Evolutionary conservation across 2,113 vertebrate species (phyloP).

Genomic region (Lepidiolamprologus cunningtoni): DNA sequence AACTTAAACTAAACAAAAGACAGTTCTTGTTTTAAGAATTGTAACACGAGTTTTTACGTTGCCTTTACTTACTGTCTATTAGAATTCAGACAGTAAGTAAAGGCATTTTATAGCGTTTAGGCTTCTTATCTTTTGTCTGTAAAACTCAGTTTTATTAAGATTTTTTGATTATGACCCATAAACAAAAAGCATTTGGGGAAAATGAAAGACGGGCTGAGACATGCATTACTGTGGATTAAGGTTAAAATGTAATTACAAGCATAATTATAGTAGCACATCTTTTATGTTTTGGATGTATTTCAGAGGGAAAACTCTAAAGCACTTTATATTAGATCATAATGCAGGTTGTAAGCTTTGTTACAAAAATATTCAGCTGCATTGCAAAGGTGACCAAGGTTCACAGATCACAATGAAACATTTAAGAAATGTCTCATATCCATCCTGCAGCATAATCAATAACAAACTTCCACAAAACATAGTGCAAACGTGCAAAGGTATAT

Average conservation of each 20-base stretch:
- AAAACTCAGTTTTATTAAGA: neutral
- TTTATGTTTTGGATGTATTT: neutral
- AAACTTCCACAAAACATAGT: neutral
- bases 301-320: neutral
- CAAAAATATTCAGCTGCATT: neutral
- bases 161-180: neutral
- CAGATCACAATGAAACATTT: neutral
- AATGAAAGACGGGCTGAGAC: neutral
- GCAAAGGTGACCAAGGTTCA: neutral
- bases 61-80: neutral
- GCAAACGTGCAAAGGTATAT: neutral
- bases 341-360: neutral
- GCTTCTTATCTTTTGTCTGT: neutral
- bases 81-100: too few species aligned
- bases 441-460: neutral
- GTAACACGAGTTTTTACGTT: fast-evolving
- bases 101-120: neutral
- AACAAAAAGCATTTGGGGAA: neutral
- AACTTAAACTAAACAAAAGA: neutral
- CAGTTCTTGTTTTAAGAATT: neutral
- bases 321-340: neutral
- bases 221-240: neutral
- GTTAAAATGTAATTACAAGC: neutral
- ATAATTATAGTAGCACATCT: neutral
- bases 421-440: neutral